Base-by-base conservation (phyloP, 2,113 vertebrate species). In the Delphinus delphis region DNA sequence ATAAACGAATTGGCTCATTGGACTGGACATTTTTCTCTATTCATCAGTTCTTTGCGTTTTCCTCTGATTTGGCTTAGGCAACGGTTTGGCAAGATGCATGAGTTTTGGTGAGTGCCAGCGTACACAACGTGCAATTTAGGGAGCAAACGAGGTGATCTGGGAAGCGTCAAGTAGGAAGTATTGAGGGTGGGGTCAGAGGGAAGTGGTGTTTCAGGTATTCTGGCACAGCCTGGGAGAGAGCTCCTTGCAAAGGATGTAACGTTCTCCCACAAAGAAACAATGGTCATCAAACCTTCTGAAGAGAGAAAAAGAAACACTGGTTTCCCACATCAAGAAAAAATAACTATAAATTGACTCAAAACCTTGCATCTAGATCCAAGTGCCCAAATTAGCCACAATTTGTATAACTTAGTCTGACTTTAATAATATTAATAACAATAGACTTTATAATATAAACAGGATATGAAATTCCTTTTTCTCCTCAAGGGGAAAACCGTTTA, bases 391-490 rank as follows among this genome's bases (percentile, higher is more conserved):
- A 71, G 31, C 31, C 41, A 89, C 20, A 85, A 67, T 86, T 84
- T 60, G 63, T 4, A 62, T 70, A 93, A 70, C n/a, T 83, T 83
- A 87, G 21, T 83, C 31, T 63, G 41, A 92, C 2, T 62, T 85
- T 90, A 87, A 63, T 93, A 10, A 10, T 90, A 74, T 55, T 55
- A 55, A 55, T 55, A 55, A 55, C 5, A 1, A 55, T 20, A 7
- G 53, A 55, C 53, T 55, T 55, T 55, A 55, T 7, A 88, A 90
- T 70, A 93, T 76, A 84, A 90, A 60, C 11, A 93, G 77, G n/a
- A 62, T 65, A 93, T 47, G 15, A 93, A 81, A 92, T n/a, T 73
- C 1, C 63, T 71, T 65, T 85, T 82, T 38, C 38, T 96, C 47
- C 77, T 60, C 26, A 89, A 95, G 21, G 71, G 76, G 73, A 50